Evolutionary conservation across 2,888 invertebrate species (phyloP), one percentile per base, ranked within the genome.

Genomic region (Antitype chi): DNA sequence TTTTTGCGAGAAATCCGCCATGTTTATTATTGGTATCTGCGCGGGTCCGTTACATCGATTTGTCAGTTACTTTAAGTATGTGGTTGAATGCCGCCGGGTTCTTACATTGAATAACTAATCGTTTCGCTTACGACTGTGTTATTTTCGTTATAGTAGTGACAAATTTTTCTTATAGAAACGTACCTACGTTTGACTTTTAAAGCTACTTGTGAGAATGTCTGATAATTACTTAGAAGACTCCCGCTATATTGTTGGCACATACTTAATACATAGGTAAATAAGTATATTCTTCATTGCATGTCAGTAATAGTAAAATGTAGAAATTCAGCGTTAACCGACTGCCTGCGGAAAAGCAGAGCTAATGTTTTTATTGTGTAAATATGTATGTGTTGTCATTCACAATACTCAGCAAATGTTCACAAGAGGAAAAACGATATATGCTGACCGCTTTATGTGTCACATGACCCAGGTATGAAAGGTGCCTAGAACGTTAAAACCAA

Each of bases 1-100:
- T 85, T 80, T 79, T 84, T 80, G 76, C 82, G 64, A 75, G 84
- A 78, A 78, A 78, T 72, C 74, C 64, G 74, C 84, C 71, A 72
- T 74, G 59, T 72, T 68, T 72, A 63, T 60, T 78, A 74, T 78
- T 52, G 59, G 70, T 64, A 83, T 69, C 28, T 66, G 43, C n/a
- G 52, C 32, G 38, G 60, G 57, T 20, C 83, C 84, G 78, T 70
- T 83, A 83, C 53, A 70, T 77, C 32, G 71, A 69, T 80, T 83
- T 80, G 73, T 64, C 67, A 53, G 52, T 77, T 59, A 62, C 9
- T 67, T 59, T 64, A 25, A 79, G 55, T 79, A 68, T 28, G 25
- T 59, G 43, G 32, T 25, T 32, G 28, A 6, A 20, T 38, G 9
- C 8, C 7, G 6, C 5, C 7, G 3, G 66, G n/a, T 47, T 60